phyloP scores from a whole-genome alignment of 2,113 vertebrate genomes.

The Spheniscus mendiculus region DNA sequence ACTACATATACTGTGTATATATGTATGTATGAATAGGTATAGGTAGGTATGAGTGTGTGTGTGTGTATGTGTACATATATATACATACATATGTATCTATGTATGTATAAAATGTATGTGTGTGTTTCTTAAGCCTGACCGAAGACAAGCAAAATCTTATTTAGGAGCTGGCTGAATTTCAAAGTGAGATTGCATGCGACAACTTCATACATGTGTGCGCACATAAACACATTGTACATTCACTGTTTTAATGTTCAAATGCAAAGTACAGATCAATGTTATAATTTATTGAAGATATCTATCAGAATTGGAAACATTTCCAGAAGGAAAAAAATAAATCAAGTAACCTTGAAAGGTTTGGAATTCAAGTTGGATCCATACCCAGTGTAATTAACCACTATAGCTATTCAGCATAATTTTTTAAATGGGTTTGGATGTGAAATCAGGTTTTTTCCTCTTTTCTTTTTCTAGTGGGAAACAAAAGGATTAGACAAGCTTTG shows the following conservation, averaged over 20 bases:
- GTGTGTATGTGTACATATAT: neutral
- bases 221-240: neutral
- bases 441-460: neutral
- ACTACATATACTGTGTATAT: neutral
- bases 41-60: neutral
- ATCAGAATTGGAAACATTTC: slow-evolving; percentile 27
- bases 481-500: slow-evolving; percentile 82
- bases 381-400: slow-evolving; percentile 19
- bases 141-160: neutral
- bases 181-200: neutral
- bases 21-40: neutral
- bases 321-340: neutral
- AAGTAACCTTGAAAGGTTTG: slow-evolving; percentile 11
- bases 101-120: neutral
- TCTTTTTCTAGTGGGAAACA: slow-evolving; percentile 66
- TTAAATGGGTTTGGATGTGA: neutral
- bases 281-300: neutral
- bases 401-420: neutral
- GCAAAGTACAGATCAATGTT: neutral
- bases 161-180: neutral
- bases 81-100: neutral
- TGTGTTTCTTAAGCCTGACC: neutral
- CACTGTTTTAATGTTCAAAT: neutral
- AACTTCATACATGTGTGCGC: neutral
- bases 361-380: neutral